phyloP scores from a whole-genome alignment of 1,140 invertebrate genomes.

The Drosophila ironensis region DNA sequence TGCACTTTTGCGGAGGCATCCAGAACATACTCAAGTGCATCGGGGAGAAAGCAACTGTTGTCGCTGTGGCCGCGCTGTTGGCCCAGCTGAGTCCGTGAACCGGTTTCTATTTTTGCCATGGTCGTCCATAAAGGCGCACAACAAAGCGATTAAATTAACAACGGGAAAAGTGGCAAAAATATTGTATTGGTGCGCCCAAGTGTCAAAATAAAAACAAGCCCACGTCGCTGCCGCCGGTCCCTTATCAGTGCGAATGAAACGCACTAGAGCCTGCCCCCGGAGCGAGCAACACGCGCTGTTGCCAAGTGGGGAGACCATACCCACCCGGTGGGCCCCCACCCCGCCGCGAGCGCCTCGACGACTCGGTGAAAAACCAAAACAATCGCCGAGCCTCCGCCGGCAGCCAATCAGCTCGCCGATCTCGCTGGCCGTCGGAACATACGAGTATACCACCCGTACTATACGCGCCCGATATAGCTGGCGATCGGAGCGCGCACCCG shows the following conservation, averaged over 20 bases:
- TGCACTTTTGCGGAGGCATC: constrained; percentile 6
- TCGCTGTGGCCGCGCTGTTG: no score
- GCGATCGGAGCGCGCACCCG: constrained; percentile 18
- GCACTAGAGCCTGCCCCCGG: constrained; percentile 5
- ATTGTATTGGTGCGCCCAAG: constrained; percentile 16
- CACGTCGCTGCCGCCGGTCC: neutral
- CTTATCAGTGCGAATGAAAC: constrained; percentile 35
- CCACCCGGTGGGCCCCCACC: neutral
- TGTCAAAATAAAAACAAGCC: constrained; percentile 32
- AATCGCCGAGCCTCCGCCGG: constrained; percentile 66
- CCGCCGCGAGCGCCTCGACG: neutral
- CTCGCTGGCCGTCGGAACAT: constrained; percentile 16
- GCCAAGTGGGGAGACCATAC: constrained; percentile 31
- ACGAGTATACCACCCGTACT: no score
- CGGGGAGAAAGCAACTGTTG: neutral
- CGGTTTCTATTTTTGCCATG: constrained; percentile 39
- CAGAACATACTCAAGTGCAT: constrained; percentile 34
- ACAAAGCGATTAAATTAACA: constrained; percentile 63
- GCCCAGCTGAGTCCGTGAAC: constrained; percentile 32
- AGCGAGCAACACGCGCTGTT: constrained; percentile 38
- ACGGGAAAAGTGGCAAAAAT: constrained; percentile 21
- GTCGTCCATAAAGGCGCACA: constrained; percentile 40
- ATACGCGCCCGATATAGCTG: neutral
- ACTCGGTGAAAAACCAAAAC: constrained; percentile 67
- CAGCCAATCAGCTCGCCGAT: constrained; percentile 64